phyloP scores from a whole-genome alignment of 1,140 invertebrate species.

The Archegozetes longisetosus region DNA sequence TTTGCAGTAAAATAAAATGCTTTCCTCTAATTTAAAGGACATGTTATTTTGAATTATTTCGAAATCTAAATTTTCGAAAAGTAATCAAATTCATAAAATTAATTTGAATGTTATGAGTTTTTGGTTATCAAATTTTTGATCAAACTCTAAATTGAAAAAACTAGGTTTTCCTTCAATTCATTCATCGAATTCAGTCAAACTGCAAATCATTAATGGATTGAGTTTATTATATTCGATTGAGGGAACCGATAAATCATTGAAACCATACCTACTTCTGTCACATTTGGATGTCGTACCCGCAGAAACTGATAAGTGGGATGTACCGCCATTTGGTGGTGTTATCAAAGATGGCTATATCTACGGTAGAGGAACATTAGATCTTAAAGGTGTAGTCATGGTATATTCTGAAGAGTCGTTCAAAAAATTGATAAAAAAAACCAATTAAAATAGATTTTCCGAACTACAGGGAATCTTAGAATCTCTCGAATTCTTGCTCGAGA shows the following conservation, averaged over 20 bases:
- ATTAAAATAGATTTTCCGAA: slow-evolving; percentile 17
- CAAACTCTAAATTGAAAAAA: slow-evolving; percentile 19
- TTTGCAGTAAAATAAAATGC: too few relatives aligned
- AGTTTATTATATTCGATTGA: slow-evolving; percentile 35
- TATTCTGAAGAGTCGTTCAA: background rate
- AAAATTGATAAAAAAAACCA: background rate
- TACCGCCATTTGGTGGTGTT: slow-evolving; percentile 36
- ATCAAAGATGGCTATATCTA: slow-evolving; percentile 35
- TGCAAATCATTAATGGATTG: slow-evolving; percentile 33
- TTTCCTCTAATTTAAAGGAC: too few relatives aligned
- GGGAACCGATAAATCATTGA: slow-evolving; percentile 28
- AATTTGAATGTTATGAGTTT: too few relatives aligned
- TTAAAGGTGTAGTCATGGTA: slow-evolving; percentile 38
- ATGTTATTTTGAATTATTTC: too few relatives aligned
- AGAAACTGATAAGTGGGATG: slow-evolving; percentile 32
- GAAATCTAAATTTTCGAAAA: background rate
- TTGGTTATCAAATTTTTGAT: slow-evolving; percentile 2
- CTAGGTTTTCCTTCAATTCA: slow-evolving; percentile 35
- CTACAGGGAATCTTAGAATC: slow-evolving; percentile 40
- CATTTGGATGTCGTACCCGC: slow-evolving; percentile 44
- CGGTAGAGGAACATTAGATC: slow-evolving; percentile 40
- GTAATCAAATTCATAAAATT: too few relatives aligned
- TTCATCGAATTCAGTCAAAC: slow-evolving; percentile 28
- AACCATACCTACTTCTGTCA: slow-evolving; percentile 36
- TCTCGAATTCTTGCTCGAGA: slow-evolving; percentile 32